Evolutionary conservation across 2,797 vertebrate genomes (phyloP).

Genomic region (Iguana delicatissima): DNA sequence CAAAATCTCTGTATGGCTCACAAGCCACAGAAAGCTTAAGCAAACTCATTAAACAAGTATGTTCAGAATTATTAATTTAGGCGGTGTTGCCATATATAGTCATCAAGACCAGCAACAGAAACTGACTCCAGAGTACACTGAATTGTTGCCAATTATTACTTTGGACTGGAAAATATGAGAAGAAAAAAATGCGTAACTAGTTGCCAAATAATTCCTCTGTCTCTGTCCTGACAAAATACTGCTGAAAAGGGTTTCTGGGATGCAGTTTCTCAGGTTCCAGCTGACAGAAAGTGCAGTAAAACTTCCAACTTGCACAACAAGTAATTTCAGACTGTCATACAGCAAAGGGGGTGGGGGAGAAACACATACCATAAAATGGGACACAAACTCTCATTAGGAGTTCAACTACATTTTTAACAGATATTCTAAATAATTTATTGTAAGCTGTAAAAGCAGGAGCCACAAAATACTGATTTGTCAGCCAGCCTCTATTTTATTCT

Average conservation of each 20-base stretch:
- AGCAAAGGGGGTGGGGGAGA: background rate
- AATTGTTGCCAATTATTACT: conserved; percentile 77
- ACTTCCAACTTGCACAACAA: conserved; percentile 33
- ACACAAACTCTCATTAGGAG: background rate
- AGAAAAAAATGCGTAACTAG: conserved; percentile 69
- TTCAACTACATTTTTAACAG: background rate
- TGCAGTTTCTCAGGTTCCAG: conserved; percentile 56
- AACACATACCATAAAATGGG: background rate
- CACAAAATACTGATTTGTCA: background rate
- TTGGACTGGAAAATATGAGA: conserved; percentile 80
- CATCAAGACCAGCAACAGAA: conserved; percentile 67
- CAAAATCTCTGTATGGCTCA: conserved; percentile 43
- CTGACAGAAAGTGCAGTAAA: conserved; percentile 12
- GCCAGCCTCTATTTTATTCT: background rate
- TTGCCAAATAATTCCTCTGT: conserved; percentile 74
- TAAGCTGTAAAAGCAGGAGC: background rate
- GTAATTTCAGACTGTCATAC: conserved; percentile 47
- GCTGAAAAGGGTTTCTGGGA: conserved; percentile 49
- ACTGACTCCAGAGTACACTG: conserved; percentile 65
- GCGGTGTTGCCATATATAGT: conserved; percentile 79
- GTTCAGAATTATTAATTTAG: conserved; percentile 66
- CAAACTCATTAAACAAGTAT: conserved; percentile 73
- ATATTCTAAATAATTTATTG: background rate
- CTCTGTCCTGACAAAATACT: conserved; percentile 62
- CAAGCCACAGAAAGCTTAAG: conserved; percentile 44